Base-by-base conservation (phyloP, 2,113 vertebrate genomes). In the Ciconia stormi region DNA sequence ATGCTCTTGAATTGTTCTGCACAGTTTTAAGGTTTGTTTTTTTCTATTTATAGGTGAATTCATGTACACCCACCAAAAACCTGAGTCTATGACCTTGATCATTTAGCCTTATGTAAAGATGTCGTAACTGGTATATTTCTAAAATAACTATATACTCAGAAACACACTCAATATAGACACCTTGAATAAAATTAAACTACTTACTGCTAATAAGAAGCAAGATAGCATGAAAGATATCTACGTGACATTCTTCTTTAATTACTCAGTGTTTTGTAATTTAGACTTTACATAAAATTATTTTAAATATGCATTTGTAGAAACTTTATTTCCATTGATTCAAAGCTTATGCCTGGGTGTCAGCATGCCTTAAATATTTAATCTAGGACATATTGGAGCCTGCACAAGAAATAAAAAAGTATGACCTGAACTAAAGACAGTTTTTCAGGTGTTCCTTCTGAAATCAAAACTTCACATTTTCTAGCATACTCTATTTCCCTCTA, bases 401-500 rank as follows among this genome's bases (percentile, higher is more conserved):
- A 50, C 18, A 69, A 70, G 12, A 90, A 83, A 76, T 32, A 55
- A 19, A 62, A 65, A 67, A 18, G 0, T 40, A 32, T 19, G 11
- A 59, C 9, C 58, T 8, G 1, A 52, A 58, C 4, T 5, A 89
- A 77, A 87, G 13, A 23, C 1, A 30, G 0, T 11, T 76, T 73
- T 81, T 89, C 10, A n/a, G 8, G 8, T 71, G 71, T 92, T 76
- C 7, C 20, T 69, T 53, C 7, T 76, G 56, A 94, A 93, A 65
- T 69, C 6, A 42, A 86, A 72, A n/a, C 20, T 34, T 52, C 66
- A 34, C 11, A 46, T 74, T 86, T 76, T 29, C 13, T 67, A 40
- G 5, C 20, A 27, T 42, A 76, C 2, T 2, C 0, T 27, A 3
- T 49, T 73, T 66, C 1, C 1, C 70, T 62, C 27, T 1, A 42